These are phyloP conservation scores for Drosophila niveifrons DNA, from an alignment of 2,888 invertebrate genomes.

Conservation along the genomic window DNA sequence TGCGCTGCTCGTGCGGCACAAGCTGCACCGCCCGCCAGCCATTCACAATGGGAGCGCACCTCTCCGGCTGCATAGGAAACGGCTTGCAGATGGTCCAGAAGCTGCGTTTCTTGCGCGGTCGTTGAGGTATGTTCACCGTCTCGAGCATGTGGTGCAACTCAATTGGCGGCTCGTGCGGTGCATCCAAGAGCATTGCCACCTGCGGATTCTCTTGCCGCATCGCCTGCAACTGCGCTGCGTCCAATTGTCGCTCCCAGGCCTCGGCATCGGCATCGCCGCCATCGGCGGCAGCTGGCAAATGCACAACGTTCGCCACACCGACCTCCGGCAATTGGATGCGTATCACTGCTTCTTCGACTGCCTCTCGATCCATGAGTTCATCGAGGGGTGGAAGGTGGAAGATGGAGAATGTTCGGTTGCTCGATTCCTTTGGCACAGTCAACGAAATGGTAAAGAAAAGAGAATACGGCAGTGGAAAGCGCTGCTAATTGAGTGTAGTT, in stretches of 20 bases:
- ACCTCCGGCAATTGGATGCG: slow-evolving; percentile 3
- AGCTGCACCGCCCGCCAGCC: slow-evolving; percentile 55
- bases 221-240: slow-evolving; percentile 36
- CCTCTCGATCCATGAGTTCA: neutral
- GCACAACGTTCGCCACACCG: slow-evolving; percentile 12
- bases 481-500: slow-evolving; percentile 29
- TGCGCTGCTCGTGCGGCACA: slow-evolving; percentile 46
- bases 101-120: slow-evolving; percentile 66
- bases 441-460: slow-evolving; percentile 4
- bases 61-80: slow-evolving; percentile 47
- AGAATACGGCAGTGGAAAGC: slow-evolving; percentile 65
- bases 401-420: neutral
- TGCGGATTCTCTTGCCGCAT: slow-evolving; percentile 37
- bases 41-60: slow-evolving; percentile 46
- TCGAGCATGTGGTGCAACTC: slow-evolving; percentile 40
- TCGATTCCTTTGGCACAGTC: neutral
- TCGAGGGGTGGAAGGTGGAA: no score
- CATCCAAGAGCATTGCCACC: slow-evolving; percentile 57
- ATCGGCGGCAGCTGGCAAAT: slow-evolving; percentile 23
- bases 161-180: slow-evolving; percentile 65
- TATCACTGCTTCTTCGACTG: slow-evolving; percentile 4
- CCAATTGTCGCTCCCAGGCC: slow-evolving; percentile 32
- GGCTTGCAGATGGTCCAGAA: slow-evolving; percentile 59
- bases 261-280: slow-evolving; percentile 11
- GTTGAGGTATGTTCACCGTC: slow-evolving; percentile 40